Percentiles rank a stretch among this genome's conserved stretches.
Conservation (phyloP, 2,797 vertebrate species). For the Pseudochirops cupreus region DNA sequence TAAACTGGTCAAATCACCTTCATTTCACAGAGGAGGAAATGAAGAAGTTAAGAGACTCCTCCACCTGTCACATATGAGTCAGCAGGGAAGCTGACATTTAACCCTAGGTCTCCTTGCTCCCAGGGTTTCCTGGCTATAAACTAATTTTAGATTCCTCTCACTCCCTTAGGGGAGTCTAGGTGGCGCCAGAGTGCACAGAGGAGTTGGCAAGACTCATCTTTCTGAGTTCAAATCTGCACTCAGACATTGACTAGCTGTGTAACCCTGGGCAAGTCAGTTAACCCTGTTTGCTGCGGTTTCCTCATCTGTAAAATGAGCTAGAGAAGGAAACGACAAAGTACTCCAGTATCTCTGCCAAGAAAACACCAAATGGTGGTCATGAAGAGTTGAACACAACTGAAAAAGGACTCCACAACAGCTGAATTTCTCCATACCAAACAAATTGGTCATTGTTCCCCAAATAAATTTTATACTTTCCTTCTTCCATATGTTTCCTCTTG, state of each 20-base stretch:
- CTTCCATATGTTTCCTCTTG: background rate
- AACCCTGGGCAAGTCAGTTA: background rate
- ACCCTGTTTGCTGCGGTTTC: background rate
- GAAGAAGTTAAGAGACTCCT: background rate
- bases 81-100: background rate
- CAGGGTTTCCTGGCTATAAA: background rate
- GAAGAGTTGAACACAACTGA: background rate
- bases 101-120: background rate
- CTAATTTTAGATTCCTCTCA: background rate
- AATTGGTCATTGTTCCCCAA: background rate
- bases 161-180: background rate
- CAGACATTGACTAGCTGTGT: background rate
- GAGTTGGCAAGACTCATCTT: background rate
- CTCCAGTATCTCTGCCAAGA: background rate
- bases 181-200: background rate
- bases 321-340: background rate
- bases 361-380: background rate
- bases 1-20: background rate
- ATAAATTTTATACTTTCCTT: background rate
- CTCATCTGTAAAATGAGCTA: background rate
- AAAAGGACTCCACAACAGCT: background rate
- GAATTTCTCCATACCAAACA: background rate
- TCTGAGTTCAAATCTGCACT: background rate
- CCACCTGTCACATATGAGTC: background rate
- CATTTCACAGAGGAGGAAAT: background rate